Percentiles rank a stretch among this genome's conserved stretches.
These are phyloP conservation scores for Hydrotaea cyrtoneurina DNA, from an alignment of 2,888 invertebrate species.

Conservation along the genomic window DNA sequence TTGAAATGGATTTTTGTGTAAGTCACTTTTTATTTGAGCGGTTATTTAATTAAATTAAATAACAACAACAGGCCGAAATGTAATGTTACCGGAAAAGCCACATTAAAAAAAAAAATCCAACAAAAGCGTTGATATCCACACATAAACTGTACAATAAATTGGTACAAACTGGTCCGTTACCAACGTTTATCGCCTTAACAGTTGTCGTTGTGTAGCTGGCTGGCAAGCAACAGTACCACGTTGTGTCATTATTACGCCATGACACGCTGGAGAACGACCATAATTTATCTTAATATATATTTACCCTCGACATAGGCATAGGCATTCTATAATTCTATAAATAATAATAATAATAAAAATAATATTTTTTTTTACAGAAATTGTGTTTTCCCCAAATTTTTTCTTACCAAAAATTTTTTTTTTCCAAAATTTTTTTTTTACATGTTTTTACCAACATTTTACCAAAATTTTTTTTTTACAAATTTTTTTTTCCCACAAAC, in stretches of 20 bases:
- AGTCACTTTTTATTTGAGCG: constrained; percentile 12
- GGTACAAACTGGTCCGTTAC: constrained; percentile 29
- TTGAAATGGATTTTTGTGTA: constrained; percentile 23
- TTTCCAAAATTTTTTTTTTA: too few species aligned
- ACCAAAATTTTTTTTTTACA: too few species aligned
- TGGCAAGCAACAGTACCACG: neutral
- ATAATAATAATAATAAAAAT: too few species aligned
- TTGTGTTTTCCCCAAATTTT: too few species aligned
- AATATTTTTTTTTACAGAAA: too few species aligned
- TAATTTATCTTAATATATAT: too few species aligned
- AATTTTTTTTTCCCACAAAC: too few species aligned
- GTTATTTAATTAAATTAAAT: constrained; percentile 47
- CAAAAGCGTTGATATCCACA: constrained; percentile 1
- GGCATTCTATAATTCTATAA: too few species aligned
- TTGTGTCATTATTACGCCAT: neutral
- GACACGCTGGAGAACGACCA: too few species aligned
- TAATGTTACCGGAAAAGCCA: constrained; percentile 64
- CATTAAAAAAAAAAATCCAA: constrained; percentile 44
- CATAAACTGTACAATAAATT: constrained; percentile 10
- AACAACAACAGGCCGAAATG: constrained; percentile 39
- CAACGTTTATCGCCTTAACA: constrained; percentile 18
- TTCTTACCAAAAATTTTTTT: too few species aligned
- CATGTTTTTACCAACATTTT: too few species aligned
- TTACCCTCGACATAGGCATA: too few species aligned
- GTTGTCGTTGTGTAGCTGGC: neutral